Evolutionary conservation across 2,888 invertebrate species (phyloP).

Genomic region (Lasioglossum vierecki): DNA sequence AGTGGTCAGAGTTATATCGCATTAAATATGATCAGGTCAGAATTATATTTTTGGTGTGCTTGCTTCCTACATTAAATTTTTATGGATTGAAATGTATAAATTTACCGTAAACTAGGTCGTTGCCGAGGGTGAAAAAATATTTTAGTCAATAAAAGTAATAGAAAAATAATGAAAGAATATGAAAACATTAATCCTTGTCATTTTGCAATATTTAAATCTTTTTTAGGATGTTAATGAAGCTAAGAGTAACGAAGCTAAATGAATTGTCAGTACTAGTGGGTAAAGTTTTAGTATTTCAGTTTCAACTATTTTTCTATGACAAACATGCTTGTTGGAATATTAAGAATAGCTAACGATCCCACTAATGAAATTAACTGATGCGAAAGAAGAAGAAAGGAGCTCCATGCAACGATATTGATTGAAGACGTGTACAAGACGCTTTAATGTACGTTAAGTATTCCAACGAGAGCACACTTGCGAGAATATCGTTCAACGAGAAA

Average conservation of each 20-base stretch:
- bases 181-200: background rate
- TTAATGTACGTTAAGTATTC: constrained; percentile 22
- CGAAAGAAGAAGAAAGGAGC: background rate
- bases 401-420: constrained; percentile 18
- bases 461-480: background rate
- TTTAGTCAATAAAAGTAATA: too few species aligned
- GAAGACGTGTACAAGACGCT: constrained; percentile 15
- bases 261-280: too few species aligned
- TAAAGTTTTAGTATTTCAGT: too few species aligned
- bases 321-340: background rate
- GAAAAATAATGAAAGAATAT: background rate
- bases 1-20: background rate
- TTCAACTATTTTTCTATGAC: background rate
- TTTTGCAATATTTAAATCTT: background rate
- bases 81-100: background rate
- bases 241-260: too few species aligned
- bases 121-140: too few species aligned
- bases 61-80: background rate
- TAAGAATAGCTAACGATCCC: background rate
- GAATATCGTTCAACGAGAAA: constrained; percentile 28
- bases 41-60: background rate
- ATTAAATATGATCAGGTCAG: background rate
- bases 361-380: constrained; percentile 18
- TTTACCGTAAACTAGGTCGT: too few species aligned
- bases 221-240: background rate